Base-by-base conservation (phyloP, 2,888 invertebrate species). In the Gymnosoma rotundatum region DNA sequence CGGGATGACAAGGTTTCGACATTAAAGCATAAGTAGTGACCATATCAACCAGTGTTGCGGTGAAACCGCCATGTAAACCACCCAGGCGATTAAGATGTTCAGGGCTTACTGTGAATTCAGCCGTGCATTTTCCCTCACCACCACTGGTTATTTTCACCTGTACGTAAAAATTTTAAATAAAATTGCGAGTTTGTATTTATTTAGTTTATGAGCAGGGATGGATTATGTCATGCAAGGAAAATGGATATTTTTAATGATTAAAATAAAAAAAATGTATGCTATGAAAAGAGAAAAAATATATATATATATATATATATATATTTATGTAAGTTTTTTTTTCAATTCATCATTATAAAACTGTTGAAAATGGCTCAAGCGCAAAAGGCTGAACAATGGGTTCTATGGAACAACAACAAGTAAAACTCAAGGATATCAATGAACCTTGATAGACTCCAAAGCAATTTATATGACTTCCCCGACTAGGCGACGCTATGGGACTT, bases 51-150 rank as follows among this genome's bases (percentile, higher is more conserved):
- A 98, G 91, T 0, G 96, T 96, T 4, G 96, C 95, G 5, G 96
- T 96, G 88, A 97, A 95, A 8, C 97, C 98, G 2, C 98, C 98
- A 90, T 98, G 98, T 6, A 98, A 91, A 0, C 95, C 94, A 0
- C 97, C 97, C 8, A 94, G 94, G 16, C 93, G 92, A 92, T 98
- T 98, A 2, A 95, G 92, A 89, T 97, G 96, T 86, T 96, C 95
- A 5, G 95, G 93, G 0, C 93, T 93, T 0, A 98, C 95, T 87
- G 94, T 94, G 89, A 98, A 94, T 91, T 97, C 95, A 20, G 96
- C 97, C 38, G 93, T 91, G 90, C 96, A 95, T 67, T 93, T 93
- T 0, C 98, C 98, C 87, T 95, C 93, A n/a, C 94, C 95, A 78
- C 95, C 95, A 36, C 87, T 93, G 89, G 88, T 90, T 18, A 92